Conservation (phyloP, 2,888 invertebrate genomes). For the Pterostichus madidus region DNA sequence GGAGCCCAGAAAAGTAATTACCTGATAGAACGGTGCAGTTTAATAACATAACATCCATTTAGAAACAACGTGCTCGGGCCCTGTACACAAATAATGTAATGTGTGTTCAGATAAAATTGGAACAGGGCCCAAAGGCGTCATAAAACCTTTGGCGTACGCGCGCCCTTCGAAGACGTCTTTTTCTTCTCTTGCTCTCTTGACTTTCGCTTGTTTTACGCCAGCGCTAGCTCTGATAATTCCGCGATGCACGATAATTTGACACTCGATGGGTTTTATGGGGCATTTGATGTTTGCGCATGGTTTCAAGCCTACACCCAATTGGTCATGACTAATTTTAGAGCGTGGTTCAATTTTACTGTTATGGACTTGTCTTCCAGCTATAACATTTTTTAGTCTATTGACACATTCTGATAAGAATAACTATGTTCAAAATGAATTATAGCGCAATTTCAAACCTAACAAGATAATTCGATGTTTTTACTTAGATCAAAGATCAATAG, state of each 20-base stretch:
- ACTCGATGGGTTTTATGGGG: conserved; percentile 34
- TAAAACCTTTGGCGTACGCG: conserved; percentile 36
- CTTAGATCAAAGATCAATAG: no score
- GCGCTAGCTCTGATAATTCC: conserved; percentile 6
- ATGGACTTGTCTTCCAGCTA: no score
- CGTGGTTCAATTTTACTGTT: background rate
- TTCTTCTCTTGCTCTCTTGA: conserved; percentile 4
- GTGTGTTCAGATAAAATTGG: conserved; percentile 63
- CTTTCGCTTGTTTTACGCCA: conserved; percentile 16
- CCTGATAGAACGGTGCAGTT: conserved; percentile 57
- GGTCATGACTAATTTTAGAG: conserved; percentile 21
- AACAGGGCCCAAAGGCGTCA: conserved; percentile 50
- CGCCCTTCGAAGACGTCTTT: conserved; percentile 2
- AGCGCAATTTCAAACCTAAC: no score
- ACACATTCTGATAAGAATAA: no score
- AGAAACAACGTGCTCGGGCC: conserved; percentile 28
- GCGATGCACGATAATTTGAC: conserved; percentile 22
- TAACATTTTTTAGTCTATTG: no score
- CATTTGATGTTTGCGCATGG: conserved; percentile 10
- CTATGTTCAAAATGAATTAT: no score
- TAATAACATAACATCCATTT: conserved; percentile 60
- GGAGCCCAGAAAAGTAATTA: conserved; percentile 44
- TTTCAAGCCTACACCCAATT: conserved; percentile 11
- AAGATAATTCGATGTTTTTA: no score
- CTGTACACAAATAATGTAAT: conserved; percentile 60